Base-by-base conservation (phyloP, 2,113 vertebrate genomes). In the Colossoma macropomum region DNA sequence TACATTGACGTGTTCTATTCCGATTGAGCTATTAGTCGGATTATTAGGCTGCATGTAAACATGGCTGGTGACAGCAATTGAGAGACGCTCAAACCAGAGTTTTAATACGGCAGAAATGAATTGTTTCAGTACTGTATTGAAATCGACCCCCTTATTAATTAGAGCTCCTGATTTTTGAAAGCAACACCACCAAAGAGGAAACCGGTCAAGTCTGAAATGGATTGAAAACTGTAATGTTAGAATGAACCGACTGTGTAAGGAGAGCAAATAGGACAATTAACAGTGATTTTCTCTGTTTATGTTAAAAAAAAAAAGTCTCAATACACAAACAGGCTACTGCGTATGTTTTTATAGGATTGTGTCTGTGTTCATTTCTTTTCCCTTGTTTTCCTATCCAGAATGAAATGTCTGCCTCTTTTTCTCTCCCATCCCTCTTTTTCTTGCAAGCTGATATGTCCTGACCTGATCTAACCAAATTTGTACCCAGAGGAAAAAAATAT, bases 381-480 rank as follows among this genome's bases (percentile, higher is more conserved):
- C 45, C 15, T 45, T 17, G n/a, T 34, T 60, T 25, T 54, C 41
- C 3, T 34, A 59, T 73, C 32, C 38, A 45, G 68, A 54, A 25
- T 32, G 23, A 68, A 27, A 25, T 21, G 16, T 56, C 16, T 34
- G 0, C 48, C 59, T 13, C 11, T 34, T 56, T 48, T 41, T 75
- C 13, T 66, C 62, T 85, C 63, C 25, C 45, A 21, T 75, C 27
- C 32, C 32, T 25, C 70, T 52, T 81, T 50, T 79, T 75, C 65
- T 79, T 59, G 45, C 34, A 25, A 76, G 50, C 12, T 25, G 19
- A 56, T 32, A 76, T 70, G 56, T 56, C 65, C 66, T 34, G 23
- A 69, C 16, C 32, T 45, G 11, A 59, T 80, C 77, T 73, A 84
- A 81, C 74, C 84, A 77, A 72, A 77, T 81, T 76, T 85, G 74